Evolutionary conservation across 2,797 vertebrate genomes (phyloP), one percentile per base, ranked within the genome.

Genomic region (Xyrichtys novacula): DNA sequence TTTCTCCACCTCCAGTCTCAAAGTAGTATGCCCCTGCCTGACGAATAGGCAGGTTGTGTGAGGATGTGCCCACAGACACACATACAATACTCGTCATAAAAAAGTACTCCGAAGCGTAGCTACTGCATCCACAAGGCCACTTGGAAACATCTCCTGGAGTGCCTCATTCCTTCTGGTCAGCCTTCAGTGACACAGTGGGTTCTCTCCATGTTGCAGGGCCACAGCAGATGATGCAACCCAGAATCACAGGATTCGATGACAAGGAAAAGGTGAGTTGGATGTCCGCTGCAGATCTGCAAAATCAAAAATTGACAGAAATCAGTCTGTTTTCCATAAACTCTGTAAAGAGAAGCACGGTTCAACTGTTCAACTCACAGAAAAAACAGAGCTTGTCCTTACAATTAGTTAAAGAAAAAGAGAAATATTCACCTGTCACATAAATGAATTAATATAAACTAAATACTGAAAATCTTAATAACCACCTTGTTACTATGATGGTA

Each of bases 151-250:
- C 85, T 87, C 80, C 85, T 78, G 71, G 78, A 79, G 89, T 86
- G 90, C 93, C 91, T 94, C 93, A 83, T 92, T 88, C 85, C 93
- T 90, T 88, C 65, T 83, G 86, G 92, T 94, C 89, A 89, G 70
- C 93, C 88, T 88, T 89, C 70, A 88, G 90, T 89, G 83, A 91
- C 81, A 89, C 81, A 76, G 88, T 83, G 87, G 91, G 85, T 90
- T 88, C 92, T 89, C 93, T 94, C 95, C 42, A 94, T 93, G 88
- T 76, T 91, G 81, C 73, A 83, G 78, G 75, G 77, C 76, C 66
- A 81, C 82, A 53, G 69, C 72, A 68, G 62, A 67, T 17, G 55
- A 65, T 59, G 80, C 46, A 43, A 84, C 47, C 76, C 50, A 17
- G 62, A 77, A 44, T 48, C 28, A 16, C 25, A 66, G 69, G 34